Conservation (phyloP, 1,140 invertebrate species). For the Neodiprion fabricii region DNA sequence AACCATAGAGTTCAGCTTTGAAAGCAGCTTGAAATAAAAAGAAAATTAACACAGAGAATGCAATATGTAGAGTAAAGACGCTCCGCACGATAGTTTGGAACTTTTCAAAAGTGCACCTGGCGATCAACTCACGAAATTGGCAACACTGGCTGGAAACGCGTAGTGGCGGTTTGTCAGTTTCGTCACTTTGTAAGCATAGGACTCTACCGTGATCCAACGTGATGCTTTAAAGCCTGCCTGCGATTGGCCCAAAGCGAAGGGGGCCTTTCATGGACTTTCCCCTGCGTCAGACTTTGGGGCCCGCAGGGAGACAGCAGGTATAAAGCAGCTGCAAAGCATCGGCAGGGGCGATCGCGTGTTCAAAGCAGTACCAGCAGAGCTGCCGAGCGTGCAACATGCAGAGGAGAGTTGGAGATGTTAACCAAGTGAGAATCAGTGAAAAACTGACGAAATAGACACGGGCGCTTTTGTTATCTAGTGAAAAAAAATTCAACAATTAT, state of each 20-base stretch:
- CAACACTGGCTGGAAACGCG: conserved; percentile 28
- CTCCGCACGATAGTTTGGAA: too few species aligned
- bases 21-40: too few species aligned
- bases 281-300: conserved; percentile 14
- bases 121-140: conserved; percentile 32
- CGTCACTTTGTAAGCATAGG: background rate
- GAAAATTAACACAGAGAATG: too few species aligned
- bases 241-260: conserved; percentile 24
- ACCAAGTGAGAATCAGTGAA: background rate
- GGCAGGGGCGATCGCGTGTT: conserved; percentile 55
- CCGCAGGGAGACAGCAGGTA: conserved; percentile 55
- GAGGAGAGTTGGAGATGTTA: conserved; percentile 7
- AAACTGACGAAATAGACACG: background rate
- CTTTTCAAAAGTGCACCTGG: conserved; percentile 18
- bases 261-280: conserved; percentile 11
- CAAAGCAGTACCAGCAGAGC: conserved; percentile 61
- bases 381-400: conserved; percentile 54
- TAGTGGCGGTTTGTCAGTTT: background rate
- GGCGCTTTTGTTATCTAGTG: background rate
- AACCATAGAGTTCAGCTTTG: too few species aligned
- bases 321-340: conserved; percentile 36
- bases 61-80: too few species aligned
- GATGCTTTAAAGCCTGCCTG: conserved; percentile 19
- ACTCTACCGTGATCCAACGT: conserved; percentile 12
- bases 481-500: background rate